Percentiles rank a stretch among this genome's conserved stretches.
These are phyloP conservation scores for Nephrotoma appendiculata DNA, from an alignment of 2,888 invertebrate genomes.

Conservation along the genomic window DNA sequence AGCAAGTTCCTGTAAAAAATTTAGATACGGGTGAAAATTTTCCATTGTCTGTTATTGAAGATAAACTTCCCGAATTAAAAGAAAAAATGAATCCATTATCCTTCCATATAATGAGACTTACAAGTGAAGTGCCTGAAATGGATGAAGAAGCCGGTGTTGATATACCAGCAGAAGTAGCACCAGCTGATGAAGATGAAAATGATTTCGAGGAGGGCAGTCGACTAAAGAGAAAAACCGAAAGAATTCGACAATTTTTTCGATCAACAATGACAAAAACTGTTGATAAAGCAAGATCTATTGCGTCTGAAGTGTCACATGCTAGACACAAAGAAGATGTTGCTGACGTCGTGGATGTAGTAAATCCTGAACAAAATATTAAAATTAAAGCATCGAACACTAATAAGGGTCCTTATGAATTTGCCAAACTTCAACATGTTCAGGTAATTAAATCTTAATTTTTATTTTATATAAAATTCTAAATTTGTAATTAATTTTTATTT, in stretches of 20 bases:
- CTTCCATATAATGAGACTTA: slow-evolving; percentile 84
- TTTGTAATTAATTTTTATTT: neutral
- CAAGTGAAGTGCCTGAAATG: slow-evolving; percentile 61
- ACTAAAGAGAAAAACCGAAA: slow-evolving; percentile 36
- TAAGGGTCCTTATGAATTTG: slow-evolving; percentile 95
- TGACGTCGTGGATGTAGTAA: slow-evolving; percentile 68
- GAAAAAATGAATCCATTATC: slow-evolving; percentile 94
- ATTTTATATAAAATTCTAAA: neutral
- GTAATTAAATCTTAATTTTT: slow-evolving; percentile 26
- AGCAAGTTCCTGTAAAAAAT: slow-evolving; percentile 75
- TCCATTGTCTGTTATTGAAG: slow-evolving; percentile 71
- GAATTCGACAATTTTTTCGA: slow-evolving; percentile 68
- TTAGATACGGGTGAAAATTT: slow-evolving; percentile 77
- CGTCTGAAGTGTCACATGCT: slow-evolving; percentile 79
- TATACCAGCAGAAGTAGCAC: slow-evolving; percentile 25
- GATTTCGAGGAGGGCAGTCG: slow-evolving; percentile 33
- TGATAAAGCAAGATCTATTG: slow-evolving; percentile 78
- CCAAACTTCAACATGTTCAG: slow-evolving; percentile 77
- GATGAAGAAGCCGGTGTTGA: slow-evolving; percentile 46
- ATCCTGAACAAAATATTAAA: slow-evolving; percentile 67
- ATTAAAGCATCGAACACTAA: slow-evolving; percentile 90
- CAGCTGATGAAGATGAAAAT: slow-evolving; percentile 31
- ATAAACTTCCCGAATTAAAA: slow-evolving; percentile 30
- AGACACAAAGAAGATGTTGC: slow-evolving; percentile 74
- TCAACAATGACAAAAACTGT: slow-evolving; percentile 84